phyloP scores from a whole-genome alignment of 2,888 invertebrate species.

The Platycnemis pennipes region DNA sequence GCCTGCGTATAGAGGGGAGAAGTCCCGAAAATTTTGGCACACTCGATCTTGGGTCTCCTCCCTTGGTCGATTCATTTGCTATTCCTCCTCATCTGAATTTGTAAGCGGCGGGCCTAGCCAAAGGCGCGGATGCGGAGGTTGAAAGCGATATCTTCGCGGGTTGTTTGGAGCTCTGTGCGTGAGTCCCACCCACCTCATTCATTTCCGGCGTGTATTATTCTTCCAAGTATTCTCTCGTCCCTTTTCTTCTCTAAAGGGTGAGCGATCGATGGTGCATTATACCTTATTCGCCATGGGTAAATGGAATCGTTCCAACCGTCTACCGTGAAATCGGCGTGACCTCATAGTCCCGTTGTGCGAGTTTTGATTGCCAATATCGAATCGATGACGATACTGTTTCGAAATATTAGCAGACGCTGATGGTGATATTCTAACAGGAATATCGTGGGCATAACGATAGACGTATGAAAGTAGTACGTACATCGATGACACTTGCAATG shows the following conservation, averaged over 20 bases:
- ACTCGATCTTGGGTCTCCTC: neutral
- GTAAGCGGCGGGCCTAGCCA: neutral
- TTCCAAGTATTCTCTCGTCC: neutral
- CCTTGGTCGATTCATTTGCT: neutral
- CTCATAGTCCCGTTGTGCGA: neutral
- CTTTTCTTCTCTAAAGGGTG: neutral
- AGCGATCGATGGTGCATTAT: neutral
- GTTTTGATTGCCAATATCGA: neutral
- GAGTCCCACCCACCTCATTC: constrained; percentile 1
- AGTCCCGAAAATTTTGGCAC: neutral
- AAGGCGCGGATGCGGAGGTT: neutral
- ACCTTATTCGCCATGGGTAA: neutral
- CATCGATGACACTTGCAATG: no score
- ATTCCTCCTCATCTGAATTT: neutral
- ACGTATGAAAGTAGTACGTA: no score
- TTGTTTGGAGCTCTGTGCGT: neutral
- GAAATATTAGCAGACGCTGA: neutral
- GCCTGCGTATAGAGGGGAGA: neutral
- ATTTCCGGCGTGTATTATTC: neutral
- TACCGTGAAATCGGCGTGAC: neutral
- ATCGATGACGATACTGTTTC: neutral
- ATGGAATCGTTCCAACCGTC: neutral
- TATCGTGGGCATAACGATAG: neutral
- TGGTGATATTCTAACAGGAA: neutral
- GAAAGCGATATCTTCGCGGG: neutral